These are phyloP conservation scores for Cloeon dipterum DNA, from an alignment of 2,888 invertebrate genomes.

Conservation along the genomic window DNA sequence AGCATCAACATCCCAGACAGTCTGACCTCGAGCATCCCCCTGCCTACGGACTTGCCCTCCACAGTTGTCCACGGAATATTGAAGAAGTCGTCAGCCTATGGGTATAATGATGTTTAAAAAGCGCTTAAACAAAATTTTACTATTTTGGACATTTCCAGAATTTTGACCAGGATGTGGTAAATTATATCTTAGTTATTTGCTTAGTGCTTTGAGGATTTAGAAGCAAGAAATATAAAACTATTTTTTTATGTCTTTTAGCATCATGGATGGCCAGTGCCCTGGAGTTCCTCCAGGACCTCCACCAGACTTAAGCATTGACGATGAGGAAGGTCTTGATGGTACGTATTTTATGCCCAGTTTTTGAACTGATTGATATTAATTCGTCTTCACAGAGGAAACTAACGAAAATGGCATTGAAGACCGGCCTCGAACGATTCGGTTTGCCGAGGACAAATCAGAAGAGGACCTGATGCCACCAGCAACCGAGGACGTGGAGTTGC, in stretches of 20 bases:
- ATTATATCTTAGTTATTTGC: too few relatives aligned
- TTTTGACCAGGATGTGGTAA: too few relatives aligned
- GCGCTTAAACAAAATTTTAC: conserved; percentile 12
- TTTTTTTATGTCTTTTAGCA: neutral
- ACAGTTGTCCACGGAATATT: conserved; percentile 35
- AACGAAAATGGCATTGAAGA: conserved; percentile 12
- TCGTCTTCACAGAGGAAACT: conserved; percentile 11
- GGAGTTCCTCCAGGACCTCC: conserved; percentile 76
- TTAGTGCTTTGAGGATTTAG: too few relatives aligned
- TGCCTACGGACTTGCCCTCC: conserved; percentile 16
- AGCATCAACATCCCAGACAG: conserved; percentile 13
- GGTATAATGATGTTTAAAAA: too few relatives aligned
- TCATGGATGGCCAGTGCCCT: conserved; percentile 20
- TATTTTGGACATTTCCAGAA: conserved; percentile 19
- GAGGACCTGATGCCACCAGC: conserved; percentile 11
- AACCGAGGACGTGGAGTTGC: conserved; percentile 7
- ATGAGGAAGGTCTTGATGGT: conserved; percentile 24
- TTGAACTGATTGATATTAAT: neutral
- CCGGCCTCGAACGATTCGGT: conserved; percentile 26
- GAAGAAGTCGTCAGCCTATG: conserved; percentile 42
- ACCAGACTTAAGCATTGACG: conserved; percentile 41
- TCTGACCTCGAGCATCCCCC: conserved; percentile 26
- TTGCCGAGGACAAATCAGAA: conserved; percentile 29
- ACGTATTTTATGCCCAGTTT: neutral
- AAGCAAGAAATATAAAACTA: too few relatives aligned